phyloP scores from a whole-genome alignment of 2,113 vertebrate species.

The Phycodurus eques region DNA sequence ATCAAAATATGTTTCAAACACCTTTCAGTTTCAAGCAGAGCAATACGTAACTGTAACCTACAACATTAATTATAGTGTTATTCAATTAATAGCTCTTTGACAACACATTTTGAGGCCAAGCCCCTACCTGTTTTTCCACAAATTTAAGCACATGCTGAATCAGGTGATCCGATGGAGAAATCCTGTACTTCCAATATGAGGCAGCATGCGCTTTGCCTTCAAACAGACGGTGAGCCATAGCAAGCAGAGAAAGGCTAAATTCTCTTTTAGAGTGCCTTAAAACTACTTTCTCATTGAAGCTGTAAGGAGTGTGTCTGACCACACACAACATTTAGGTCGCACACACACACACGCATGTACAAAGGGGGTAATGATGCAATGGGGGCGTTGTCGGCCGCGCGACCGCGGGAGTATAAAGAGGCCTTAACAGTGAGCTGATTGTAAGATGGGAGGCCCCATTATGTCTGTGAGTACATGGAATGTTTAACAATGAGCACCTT shows the following conservation, averaged over 20 bases:
- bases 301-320: neutral
- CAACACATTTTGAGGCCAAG: neutral
- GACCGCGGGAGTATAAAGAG: no score
- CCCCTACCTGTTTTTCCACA: conserved; percentile 68
- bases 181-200: conserved; percentile 76
- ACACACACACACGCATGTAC: neutral
- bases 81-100: neutral
- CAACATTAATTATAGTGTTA: no score
- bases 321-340: neutral
- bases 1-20: neutral
- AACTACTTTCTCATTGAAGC: neutral
- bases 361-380: no score
- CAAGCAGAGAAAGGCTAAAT: neutral
- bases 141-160: conserved; percentile 66
- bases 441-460: conserved; percentile 3
- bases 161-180: conserved; percentile 67
- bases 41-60: no score
- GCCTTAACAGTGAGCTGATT: conserved; percentile 2
- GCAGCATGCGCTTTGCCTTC: conserved; percentile 72
- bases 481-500: conserved; percentile 28
- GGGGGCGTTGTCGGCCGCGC: no score
- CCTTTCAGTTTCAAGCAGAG: no score
- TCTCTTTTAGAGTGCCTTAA: neutral
- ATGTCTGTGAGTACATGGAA: neutral
- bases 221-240: conserved; percentile 78